These are phyloP conservation scores for Toxotes lorentzi DNA, from an alignment of 2,797 vertebrate species.

Conservation along the genomic window DNA sequence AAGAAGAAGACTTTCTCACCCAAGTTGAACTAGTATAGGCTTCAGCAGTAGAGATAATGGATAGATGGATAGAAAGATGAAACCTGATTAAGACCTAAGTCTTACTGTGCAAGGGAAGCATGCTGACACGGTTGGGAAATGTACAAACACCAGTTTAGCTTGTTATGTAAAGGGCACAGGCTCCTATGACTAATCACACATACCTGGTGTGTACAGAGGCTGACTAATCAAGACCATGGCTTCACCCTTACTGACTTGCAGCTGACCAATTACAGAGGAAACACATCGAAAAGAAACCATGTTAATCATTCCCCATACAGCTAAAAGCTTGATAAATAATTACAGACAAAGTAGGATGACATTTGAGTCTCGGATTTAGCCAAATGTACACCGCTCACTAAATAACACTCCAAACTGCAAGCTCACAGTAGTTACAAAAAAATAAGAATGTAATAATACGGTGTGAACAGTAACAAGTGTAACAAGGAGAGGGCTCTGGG, in stretches of 20 bases:
- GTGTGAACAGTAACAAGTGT: background rate
- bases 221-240: conserved; percentile 21
- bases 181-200: conserved; percentile 25
- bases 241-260: background rate
- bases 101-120: background rate
- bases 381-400: background rate
- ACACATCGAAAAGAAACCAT: background rate
- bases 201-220: conserved; percentile 19
- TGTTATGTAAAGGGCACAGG: conserved; percentile 15
- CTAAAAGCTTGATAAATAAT: background rate
- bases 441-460: background rate
- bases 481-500: background rate
- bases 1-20: background rate
- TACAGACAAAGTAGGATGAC: background rate
- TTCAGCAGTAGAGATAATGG: background rate
- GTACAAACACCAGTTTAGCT: conserved; percentile 1
- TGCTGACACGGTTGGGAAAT: conserved; percentile 21
- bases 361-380: background rate
- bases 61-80: background rate
- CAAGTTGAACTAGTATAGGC: background rate
- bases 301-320: background rate
- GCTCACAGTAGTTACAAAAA: background rate
- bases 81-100: conserved; percentile 19
- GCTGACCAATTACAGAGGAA: conserved; percentile 13
- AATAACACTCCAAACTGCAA: background rate